Evolutionary conservation across 37 sponge, comb jelly and placozoan genomes (phyloP), one percentile per base, ranked within the genome.

Genomic region (Beroe ovata): DNA sequence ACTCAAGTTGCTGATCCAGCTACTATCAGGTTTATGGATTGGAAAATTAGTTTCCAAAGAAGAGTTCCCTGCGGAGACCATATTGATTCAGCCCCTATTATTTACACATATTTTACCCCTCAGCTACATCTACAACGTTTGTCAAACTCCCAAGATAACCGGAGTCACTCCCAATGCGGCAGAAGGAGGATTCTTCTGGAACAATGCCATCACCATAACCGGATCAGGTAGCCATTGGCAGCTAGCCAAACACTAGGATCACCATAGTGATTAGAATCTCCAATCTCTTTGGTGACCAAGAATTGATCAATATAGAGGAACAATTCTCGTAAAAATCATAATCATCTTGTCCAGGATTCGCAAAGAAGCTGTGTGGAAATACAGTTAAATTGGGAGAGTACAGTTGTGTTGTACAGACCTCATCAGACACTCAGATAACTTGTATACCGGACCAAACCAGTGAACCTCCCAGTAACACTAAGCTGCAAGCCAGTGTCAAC

Each of bases 321-420:
- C n/a, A n/a, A n/a, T n/a, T n/a, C n/a, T n/a, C n/a, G n/a, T n/a
- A n/a, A n/a, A n/a, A n/a, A n/a, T n/a, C n/a, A n/a, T n/a, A n/a
- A n/a, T n/a, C n/a, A n/a, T n/a, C n/a, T 47, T 47, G 11, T 47
- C 54, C 84, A 77, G 84, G 84, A 26, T 77, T 77, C 23, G 54
- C 14, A 8, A 77, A 42, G 14, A 40, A 11, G 4, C 3, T 14
- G 47, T 77, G 84, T 40, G 47, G 36, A 6, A 36, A 32, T 8
- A 77, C 42, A 77, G 84, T 77, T 3, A 38, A 19, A n/a, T 54
- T 77, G 19, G 84, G 84, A 37, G 84, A 77, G 6, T 35, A 77
- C 84, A 4, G n/a, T 4, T 77, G 84, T 77, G 33, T 35, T 42
- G 84, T 77, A 4, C 19, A 20, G 26, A 11, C 84, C 22, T 30